Conservation (phyloP, 2,888 invertebrate species). For the Phyllotreta striolata region DNA sequence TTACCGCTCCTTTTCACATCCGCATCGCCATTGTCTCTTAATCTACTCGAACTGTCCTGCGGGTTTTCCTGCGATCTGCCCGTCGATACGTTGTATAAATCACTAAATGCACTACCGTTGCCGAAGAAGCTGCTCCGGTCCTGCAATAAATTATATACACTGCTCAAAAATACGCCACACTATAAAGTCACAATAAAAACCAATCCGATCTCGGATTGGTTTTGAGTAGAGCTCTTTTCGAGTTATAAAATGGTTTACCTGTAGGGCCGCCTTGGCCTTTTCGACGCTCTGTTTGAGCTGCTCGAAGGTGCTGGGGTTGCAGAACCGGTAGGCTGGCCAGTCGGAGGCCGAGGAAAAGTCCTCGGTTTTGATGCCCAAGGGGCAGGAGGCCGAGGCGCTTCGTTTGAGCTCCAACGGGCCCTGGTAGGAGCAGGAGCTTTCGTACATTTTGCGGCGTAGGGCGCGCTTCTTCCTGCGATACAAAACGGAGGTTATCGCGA, state of each 20-base stretch:
- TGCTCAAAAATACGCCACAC: too few relatives aligned
- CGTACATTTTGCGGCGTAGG: constrained; percentile 76
- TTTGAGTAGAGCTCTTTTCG: too few relatives aligned
- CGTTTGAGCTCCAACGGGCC: constrained; percentile 63
- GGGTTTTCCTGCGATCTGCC: constrained; percentile 56
- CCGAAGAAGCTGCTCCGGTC: constrained; percentile 76
- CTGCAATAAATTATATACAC: constrained; percentile 54
- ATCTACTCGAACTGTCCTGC: constrained; percentile 49
- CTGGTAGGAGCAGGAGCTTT: constrained; percentile 92
- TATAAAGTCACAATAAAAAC: too few relatives aligned
- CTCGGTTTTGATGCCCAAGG: constrained; percentile 60
- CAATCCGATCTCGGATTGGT: too few relatives aligned
- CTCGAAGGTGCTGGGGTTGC: constrained; percentile 87
- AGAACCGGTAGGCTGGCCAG: constrained; percentile 79
- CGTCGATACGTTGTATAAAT: constrained; percentile 66
- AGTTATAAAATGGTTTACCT: constrained; percentile 62
- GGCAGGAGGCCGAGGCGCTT: constrained; percentile 54
- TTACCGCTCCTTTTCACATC: constrained; percentile 58
- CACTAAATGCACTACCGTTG: constrained; percentile 76
- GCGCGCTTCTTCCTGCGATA: constrained; percentile 59
- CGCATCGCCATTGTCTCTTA: constrained; percentile 55
- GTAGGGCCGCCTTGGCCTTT: constrained; percentile 87
- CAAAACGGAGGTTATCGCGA: constrained; percentile 41
- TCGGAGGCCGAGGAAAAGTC: constrained; percentile 67
- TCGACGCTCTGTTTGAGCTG: constrained; percentile 90